phyloP scores from a whole-genome alignment of 2,797 vertebrate species.

The Pteropus rufus region DNA sequence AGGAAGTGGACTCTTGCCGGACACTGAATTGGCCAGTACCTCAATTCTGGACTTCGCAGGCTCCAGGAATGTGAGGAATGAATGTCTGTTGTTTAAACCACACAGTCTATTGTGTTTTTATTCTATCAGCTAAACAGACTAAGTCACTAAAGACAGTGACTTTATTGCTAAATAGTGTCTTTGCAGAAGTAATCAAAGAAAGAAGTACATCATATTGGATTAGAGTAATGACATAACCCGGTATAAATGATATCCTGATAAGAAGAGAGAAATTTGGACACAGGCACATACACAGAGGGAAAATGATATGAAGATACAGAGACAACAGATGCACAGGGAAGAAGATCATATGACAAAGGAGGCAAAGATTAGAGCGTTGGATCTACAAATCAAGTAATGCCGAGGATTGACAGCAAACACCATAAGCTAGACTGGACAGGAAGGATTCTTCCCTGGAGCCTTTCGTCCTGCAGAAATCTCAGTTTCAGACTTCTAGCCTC shows the following conservation, averaged over 20 bases:
- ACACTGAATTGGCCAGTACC: not conserved
- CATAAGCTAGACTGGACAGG: not conserved
- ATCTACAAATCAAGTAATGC: not conserved
- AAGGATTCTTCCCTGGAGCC: not conserved
- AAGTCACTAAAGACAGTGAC: not conserved
- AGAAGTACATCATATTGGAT: not conserved
- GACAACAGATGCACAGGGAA: not conserved
- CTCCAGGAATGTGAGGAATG: not conserved
- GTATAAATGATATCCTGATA: not conserved
- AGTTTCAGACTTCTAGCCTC: not conserved
- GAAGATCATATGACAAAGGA: not conserved
- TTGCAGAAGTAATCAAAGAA: not conserved
- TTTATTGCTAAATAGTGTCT: not conserved
- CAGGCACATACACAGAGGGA: not conserved
- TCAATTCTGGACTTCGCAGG: not conserved
- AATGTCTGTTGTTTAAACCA: not conserved
- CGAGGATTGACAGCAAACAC: no score
- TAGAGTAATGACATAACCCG: not conserved
- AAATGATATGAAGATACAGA: not conserved
- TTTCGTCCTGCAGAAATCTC: not conserved
- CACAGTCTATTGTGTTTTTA: not conserved
- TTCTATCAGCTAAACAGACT: not conserved
- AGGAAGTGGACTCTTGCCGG: not conserved
- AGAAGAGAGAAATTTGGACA: not conserved
- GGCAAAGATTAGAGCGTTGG: fast-evolving